Base-by-base conservation (phyloP, 2,888 invertebrate genomes). In the Nymphalis c-album region DNA sequence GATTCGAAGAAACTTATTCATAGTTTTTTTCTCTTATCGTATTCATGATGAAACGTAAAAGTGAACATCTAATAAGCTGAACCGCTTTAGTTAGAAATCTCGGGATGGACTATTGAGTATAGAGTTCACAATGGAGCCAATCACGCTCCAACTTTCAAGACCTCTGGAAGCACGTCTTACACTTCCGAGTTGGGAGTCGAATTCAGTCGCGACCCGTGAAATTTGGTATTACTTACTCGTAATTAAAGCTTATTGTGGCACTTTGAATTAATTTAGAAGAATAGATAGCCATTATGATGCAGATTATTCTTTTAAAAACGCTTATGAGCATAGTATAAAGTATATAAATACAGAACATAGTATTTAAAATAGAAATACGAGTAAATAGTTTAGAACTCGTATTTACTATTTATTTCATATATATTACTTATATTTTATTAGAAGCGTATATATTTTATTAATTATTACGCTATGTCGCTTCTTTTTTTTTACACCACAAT, bases 101-200 rank as follows among this genome's bases (percentile, higher is more conserved):
- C 78, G 77, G 81, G 84, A 81, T 83, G 82, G 87, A 81, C 84
- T 86, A 87, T 88, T 88, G 86, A 88, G 40, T 40, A 40, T 40
- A 40, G 73, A 81, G 78, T 78, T 81, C 78, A 91, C 91, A 91
- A 91, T 90, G 80, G 85, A 80, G 84, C 85, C 91, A 91, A 91
- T 91, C 91, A 91, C 80, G 83, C 74, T 78, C 81, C 81, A 86
- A 88, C 82, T 87, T 84, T 79, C 79, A 78, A 82, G 84, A 83
- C 84, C 86, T 83, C 84, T 81, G 72, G 71, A 83, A 78, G 84
- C 91, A 90, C 89, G 90, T 90, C 80, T 74, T 72, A 69, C 69
- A 76, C 76, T 77, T 75, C 77, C 75, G 73, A 76, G 73, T 78
- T 76, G 70, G 73, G 60, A 57, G 71, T 70, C 67, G 64, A 64